phyloP scores from a whole-genome alignment of 2,113 vertebrate species.

The Proteles cristata region DNA sequence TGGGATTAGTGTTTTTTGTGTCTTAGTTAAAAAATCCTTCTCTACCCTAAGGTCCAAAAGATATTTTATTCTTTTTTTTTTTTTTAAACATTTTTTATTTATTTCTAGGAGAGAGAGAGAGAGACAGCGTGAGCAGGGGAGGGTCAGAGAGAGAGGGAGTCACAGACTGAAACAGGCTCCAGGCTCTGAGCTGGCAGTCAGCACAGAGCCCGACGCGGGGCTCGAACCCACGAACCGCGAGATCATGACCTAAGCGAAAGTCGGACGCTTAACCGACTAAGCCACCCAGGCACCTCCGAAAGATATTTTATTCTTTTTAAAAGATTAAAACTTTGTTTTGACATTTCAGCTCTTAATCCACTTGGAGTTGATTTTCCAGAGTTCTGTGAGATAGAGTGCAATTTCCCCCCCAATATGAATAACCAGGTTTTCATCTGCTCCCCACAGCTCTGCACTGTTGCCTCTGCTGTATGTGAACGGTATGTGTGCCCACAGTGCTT shows the following conservation, averaged over 20 bases:
- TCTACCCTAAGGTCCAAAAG: neutral
- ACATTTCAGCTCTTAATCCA: neutral
- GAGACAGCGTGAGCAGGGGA: too few species aligned
- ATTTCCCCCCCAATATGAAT: too few species aligned
- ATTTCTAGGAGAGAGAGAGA: too few species aligned
- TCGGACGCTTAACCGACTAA: too few species aligned
- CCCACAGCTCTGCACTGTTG: accelerated
- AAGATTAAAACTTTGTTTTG: neutral
- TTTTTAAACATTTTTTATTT: neutral
- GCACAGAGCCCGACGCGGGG: too few species aligned
- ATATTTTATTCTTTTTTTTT: neutral
- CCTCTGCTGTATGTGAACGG: neutral
- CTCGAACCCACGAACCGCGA: too few species aligned
- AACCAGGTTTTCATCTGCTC: neutral
- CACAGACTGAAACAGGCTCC: too few species aligned
- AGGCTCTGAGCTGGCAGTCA: too few species aligned
- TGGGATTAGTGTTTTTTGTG: neutral
- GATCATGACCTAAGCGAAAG: too few species aligned
- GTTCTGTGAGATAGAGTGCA: neutral
- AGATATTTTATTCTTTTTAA: neutral
- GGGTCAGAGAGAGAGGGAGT: too few species aligned
- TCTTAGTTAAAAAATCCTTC: neutral
- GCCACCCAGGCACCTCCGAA: too few species aligned
- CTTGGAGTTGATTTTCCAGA: neutral
- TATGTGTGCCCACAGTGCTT: accelerated